Percentiles rank a stretch among this genome's conserved stretches.
phyloP scores from a whole-genome alignment of 2,797 vertebrate species.

The Macropus fuliginosus region DNA sequence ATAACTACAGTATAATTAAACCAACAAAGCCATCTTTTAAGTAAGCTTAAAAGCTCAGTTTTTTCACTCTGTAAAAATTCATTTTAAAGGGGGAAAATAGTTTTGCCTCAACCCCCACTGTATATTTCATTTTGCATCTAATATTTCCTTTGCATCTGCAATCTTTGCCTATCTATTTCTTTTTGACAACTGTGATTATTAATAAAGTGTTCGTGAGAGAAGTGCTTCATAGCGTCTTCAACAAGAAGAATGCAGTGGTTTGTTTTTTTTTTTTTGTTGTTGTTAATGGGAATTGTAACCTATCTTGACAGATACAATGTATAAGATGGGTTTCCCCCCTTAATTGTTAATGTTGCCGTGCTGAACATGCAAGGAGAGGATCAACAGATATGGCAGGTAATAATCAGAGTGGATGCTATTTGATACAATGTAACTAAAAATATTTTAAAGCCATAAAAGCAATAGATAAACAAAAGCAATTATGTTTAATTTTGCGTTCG shows the following conservation, averaged over 20 bases:
- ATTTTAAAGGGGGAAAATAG: conserved; percentile 83
- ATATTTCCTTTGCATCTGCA: conserved; percentile 82
- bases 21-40: conserved; percentile 89
- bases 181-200: conserved; percentile 87
- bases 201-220: conserved; percentile 84
- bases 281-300: conserved; percentile 84
- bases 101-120: conserved; percentile 77
- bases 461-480: conserved; percentile 87
- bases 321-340: conserved; percentile 77
- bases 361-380: conserved; percentile 78
- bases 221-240: conserved; percentile 81
- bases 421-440: conserved; percentile 85
- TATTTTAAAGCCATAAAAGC: conserved; percentile 87
- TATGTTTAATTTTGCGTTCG: conserved; percentile 83
- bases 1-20: conserved; percentile 90
- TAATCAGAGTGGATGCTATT: conserved; percentile 81
- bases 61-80: conserved; percentile 81
- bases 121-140: conserved; percentile 82
- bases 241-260: conserved; percentile 70
- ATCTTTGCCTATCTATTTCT: conserved; percentile 84
- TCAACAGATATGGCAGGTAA: conserved; percentile 84
- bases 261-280: conserved; percentile 63
- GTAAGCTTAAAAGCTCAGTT: conserved; percentile 85
- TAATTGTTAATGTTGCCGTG: conserved; percentile 81
- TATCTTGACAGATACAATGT: conserved; percentile 82